Conservation (phyloP, 2,113 vertebrate genomes). For the Callaeas wilsoni region DNA sequence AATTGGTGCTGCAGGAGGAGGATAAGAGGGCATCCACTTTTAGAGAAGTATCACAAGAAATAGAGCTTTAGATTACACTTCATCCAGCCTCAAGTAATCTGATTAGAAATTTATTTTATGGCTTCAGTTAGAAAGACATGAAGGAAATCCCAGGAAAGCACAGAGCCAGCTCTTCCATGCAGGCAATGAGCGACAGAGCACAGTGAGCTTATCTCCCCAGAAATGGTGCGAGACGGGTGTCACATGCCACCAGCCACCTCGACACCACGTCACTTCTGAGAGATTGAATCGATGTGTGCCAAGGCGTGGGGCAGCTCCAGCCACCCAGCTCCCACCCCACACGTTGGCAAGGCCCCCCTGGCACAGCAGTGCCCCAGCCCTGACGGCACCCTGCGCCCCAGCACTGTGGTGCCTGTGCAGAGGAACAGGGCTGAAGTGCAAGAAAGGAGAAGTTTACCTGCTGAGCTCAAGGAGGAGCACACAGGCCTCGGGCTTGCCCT, state of each 20-base stretch:
- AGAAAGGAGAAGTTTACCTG: background rate
- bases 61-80: background rate
- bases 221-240: accelerated
- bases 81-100: background rate
- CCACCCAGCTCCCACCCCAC: background rate
- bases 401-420: accelerated
- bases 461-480: background rate
- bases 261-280: accelerated
- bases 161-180: background rate
- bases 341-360: accelerated
- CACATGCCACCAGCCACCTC: accelerated
- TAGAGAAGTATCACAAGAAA: background rate
- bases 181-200: background rate
- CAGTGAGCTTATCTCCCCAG: background rate
- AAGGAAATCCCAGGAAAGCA: background rate
- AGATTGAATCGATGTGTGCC: accelerated
- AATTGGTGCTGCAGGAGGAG: background rate
- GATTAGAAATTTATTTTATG: constrained; percentile 14
- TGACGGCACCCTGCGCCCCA: accelerated
- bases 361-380: accelerated
- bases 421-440: accelerated
- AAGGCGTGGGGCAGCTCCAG: background rate
- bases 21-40: background rate
- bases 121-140: background rate
- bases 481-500: accelerated